phyloP scores from a whole-genome alignment of 2,888 invertebrate species.

The Daptonema setosum region DNA sequence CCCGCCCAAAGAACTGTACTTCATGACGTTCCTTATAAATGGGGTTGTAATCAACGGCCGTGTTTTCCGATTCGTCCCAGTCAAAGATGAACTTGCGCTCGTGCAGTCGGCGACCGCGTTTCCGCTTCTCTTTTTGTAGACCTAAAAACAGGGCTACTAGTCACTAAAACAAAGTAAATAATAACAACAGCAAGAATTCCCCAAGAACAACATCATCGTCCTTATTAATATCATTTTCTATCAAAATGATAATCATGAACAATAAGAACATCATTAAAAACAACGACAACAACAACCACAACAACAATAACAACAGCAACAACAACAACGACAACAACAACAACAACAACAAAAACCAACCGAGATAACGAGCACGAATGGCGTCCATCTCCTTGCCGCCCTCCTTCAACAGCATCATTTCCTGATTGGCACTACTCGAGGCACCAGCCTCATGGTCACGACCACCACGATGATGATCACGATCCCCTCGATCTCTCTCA shows the following conservation, averaged over 20 bases:
- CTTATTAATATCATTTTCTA: too few relatives aligned
- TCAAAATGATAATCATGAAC: too few relatives aligned
- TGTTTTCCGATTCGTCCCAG: slow-evolving; percentile 98
- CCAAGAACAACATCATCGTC: too few relatives aligned
- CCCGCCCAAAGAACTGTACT: slow-evolving; percentile 89
- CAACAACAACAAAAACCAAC: slow-evolving; percentile 1
- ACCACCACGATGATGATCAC: slow-evolving; percentile 16
- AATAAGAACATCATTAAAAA: too few relatives aligned
- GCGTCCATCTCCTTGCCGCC: slow-evolving; percentile 80
- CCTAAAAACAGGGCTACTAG: too few relatives aligned
- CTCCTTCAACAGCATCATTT: slow-evolving; percentile 34
- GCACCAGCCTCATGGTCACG: slow-evolving; percentile 17
- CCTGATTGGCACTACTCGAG: slow-evolving; percentile 23
- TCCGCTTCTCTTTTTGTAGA: slow-evolving; percentile 45
- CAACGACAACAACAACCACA: too few relatives aligned
- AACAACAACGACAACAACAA: too few relatives aligned
- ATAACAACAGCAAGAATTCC: too few relatives aligned
- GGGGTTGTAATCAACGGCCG: slow-evolving; percentile 77
- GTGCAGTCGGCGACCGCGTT: slow-evolving; percentile 71
- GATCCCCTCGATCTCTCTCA: slow-evolving; percentile 16
- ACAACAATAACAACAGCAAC: too few relatives aligned
- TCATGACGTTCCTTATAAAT: slow-evolving; percentile 89
- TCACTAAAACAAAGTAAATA: neutral
- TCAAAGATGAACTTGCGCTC: slow-evolving; percentile 99
- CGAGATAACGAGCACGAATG: slow-evolving; percentile 35